Conservation (phyloP, 2,888 invertebrate genomes). For the Nesidiocoris tenuis region DNA sequence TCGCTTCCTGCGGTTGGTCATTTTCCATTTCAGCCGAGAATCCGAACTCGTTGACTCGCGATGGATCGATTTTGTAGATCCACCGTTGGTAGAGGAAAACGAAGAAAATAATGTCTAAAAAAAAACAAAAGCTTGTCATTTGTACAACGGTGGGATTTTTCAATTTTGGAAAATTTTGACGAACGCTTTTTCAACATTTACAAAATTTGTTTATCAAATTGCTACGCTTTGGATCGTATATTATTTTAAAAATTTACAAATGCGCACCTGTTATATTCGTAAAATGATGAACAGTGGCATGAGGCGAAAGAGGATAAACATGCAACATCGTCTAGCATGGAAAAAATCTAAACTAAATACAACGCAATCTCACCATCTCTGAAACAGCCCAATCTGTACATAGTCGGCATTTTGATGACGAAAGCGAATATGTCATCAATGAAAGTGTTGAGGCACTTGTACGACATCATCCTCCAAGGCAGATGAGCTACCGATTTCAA, state of each 20-base stretch:
- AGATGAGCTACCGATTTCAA: constrained; percentile 98
- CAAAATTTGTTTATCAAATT: no score
- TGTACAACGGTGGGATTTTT: not conserved
- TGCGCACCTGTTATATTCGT: no score
- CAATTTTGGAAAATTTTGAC: no score
- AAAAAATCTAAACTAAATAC: no score
- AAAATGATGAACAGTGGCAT: no score
- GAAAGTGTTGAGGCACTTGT: constrained; percentile 98
- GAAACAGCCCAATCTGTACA: constrained; percentile 97
- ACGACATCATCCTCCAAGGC: constrained; percentile 99
- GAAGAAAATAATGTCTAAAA: constrained; percentile 93
- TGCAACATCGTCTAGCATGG: no score
- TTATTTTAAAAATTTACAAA: no score
- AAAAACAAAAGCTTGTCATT: constrained; percentile 46
- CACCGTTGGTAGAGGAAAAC: constrained; percentile 98
- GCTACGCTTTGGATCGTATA: no score
- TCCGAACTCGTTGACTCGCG: constrained; percentile 97
- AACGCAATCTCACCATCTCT: constrained; percentile 76
- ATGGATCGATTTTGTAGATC: constrained; percentile 96
- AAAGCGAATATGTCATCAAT: constrained; percentile 99
- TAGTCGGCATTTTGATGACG: constrained; percentile 99
- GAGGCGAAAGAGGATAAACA: no score
- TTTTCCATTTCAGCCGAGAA: constrained; percentile 86
- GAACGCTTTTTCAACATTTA: no score
- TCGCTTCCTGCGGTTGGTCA: constrained; percentile 15